phyloP scores from a whole-genome alignment of 2,113 vertebrate genomes.

The Psilopsiagon aurifrons region DNA sequence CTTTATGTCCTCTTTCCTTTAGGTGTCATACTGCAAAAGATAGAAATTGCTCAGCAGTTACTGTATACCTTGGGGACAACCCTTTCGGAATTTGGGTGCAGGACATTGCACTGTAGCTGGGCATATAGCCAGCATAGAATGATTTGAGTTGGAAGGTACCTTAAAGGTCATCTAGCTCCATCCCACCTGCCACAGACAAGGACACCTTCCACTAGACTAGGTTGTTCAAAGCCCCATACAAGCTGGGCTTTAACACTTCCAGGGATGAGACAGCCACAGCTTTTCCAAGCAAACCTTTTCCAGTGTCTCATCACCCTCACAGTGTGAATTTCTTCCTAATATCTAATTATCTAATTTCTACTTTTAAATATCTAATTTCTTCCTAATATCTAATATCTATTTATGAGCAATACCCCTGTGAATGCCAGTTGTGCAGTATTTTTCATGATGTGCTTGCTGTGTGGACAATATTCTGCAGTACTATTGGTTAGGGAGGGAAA shows the following conservation, averaged over 20 bases:
- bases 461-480: neutral
- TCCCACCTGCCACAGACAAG: neutral
- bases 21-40: neutral
- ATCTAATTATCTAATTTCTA: neutral
- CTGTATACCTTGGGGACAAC: neutral
- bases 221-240: neutral
- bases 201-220: neutral
- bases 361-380: neutral
- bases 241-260: neutral
- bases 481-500: neutral
- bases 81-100: neutral
- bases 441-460: neutral
- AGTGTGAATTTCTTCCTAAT: neutral
- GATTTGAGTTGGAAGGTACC: neutral
- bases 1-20: neutral
- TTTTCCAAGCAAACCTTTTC: neutral
- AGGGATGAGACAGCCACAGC: neutral
- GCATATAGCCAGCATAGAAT: neutral
- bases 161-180: neutral
- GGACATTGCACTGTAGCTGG: neutral
- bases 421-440: rapidly evolving
- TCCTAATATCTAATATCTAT: neutral
- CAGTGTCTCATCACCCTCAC: neutral
- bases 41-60: neutral
- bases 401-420: neutral